A percentile compares a stretch with the other conserved stretches of the same genome.
These are phyloP conservation scores for Tromatobia lineatoria DNA, from an alignment of 2,888 invertebrate genomes.

Conservation along the genomic window DNA sequence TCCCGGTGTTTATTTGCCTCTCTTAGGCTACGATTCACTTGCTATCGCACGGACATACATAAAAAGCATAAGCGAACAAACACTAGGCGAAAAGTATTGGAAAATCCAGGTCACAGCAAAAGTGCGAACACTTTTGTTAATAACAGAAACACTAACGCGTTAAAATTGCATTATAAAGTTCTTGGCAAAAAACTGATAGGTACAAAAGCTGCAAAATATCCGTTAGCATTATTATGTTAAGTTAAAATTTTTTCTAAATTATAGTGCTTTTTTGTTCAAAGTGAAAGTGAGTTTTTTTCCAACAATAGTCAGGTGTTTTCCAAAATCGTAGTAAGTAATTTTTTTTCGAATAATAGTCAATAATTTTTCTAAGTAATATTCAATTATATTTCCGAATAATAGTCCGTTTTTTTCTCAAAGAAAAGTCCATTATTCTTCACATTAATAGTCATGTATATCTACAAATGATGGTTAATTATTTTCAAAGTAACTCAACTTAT, in stretches of 20 bases:
- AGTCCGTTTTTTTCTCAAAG: no score
- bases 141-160: background rate
- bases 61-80: background rate
- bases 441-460: no score
- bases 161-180: background rate
- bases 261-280: no score
- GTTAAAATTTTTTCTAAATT: background rate
- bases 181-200: background rate
- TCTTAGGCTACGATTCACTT: slow-evolving; percentile 9
- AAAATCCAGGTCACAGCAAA: background rate
- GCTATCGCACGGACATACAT: background rate
- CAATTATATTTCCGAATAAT: no score
- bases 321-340: no score
- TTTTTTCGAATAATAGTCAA: no score
- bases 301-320: no score
- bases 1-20: background rate
- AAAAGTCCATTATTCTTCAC: no score
- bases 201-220: background rate
- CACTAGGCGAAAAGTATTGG: background rate
- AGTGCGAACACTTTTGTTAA: background rate
- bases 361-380: no score
- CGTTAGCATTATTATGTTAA: background rate
- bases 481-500: background rate
- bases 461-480: background rate
- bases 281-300: no score